Conservation (phyloP, 1,140 invertebrate genomes). For the Zeugodacus cucurbitae region DNA sequence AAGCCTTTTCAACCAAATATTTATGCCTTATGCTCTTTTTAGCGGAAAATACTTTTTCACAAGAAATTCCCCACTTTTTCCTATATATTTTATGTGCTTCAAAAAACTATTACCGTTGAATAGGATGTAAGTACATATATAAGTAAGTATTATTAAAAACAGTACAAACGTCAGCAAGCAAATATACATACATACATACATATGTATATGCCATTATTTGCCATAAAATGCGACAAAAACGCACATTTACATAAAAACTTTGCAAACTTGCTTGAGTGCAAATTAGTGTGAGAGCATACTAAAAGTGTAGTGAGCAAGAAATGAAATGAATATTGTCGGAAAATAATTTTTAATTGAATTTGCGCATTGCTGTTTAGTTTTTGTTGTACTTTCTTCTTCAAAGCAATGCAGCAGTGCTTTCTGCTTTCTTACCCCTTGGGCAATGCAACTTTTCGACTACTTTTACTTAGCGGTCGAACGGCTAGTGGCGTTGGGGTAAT, state of each 20-base stretch:
- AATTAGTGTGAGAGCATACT: neutral
- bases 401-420: neutral
- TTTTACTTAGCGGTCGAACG: neutral
- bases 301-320: neutral
- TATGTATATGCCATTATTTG: too few relatives aligned
- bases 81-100: too few relatives aligned
- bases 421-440: neutral
- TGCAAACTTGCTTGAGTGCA: neutral
- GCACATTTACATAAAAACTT: neutral
- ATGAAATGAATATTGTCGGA: neutral
- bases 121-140: too few relatives aligned
- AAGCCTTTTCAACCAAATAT: too few relatives aligned
- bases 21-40: too few relatives aligned
- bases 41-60: too few relatives aligned
- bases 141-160: too few relatives aligned
- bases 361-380: neutral
- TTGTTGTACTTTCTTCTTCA: neutral
- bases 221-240: too few relatives aligned
- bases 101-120: too few relatives aligned
- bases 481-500: neutral
- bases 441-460: neutral
- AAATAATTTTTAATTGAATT: constrained; percentile 35
- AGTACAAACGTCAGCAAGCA: too few relatives aligned
- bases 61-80: too few relatives aligned
- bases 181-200: too few relatives aligned